Conservation (phyloP, 1,140 invertebrate genomes). For the Mamestra configurata region DNA sequence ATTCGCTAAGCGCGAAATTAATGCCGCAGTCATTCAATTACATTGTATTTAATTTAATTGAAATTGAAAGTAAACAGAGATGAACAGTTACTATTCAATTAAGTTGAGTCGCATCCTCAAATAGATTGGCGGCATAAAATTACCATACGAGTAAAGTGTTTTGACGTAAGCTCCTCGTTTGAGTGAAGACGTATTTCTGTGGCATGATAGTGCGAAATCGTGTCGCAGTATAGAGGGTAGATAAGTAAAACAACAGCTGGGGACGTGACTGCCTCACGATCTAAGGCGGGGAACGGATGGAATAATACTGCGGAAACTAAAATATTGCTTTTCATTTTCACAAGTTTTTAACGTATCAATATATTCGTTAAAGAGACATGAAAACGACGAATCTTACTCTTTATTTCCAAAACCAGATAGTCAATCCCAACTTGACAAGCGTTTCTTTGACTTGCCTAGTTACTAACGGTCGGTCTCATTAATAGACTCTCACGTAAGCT, state of each 20-base stretch:
- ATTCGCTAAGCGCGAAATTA: constrained; percentile 27
- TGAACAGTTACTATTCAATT: constrained; percentile 18
- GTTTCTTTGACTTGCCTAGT: no score
- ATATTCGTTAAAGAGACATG: neutral
- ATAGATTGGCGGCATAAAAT: constrained; percentile 26
- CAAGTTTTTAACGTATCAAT: neutral
- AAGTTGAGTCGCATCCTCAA: constrained; percentile 8
- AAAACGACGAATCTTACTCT: no score
- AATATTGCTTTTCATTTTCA: neutral
- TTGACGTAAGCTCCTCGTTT: constrained; percentile 23
- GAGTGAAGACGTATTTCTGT: constrained; percentile 24
- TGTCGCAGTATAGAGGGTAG: neutral
- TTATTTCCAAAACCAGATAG: no score
- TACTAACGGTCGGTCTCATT: no score
- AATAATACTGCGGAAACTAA: neutral
- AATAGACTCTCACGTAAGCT: no score
- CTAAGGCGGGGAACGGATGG: neutral
- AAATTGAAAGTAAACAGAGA: constrained; percentile 20
- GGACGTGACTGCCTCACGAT: neutral
- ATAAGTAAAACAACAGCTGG: constrained; percentile 20
- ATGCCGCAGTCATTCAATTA: constrained; percentile 31
- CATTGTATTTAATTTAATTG: constrained; percentile 39
- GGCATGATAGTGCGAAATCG: constrained; percentile 27
- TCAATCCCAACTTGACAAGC: no score
- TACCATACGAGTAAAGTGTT: constrained; percentile 29